Conservation (phyloP, 2,888 invertebrate genomes). For the Melieria crassipennis region DNA sequence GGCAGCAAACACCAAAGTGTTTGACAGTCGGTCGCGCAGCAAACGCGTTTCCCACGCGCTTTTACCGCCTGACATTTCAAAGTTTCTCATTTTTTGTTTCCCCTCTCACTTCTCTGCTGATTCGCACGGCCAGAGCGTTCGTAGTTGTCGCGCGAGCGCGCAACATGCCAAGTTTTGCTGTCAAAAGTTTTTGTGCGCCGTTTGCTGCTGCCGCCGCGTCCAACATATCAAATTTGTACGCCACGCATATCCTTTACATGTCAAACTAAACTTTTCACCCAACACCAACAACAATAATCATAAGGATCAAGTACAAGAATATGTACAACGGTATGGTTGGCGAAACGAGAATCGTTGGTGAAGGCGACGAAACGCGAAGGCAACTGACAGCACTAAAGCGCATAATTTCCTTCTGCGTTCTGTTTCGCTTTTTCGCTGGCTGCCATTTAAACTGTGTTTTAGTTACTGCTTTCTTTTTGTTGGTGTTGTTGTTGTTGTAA, state of each 20-base stretch:
- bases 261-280: constrained; percentile 30
- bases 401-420: neutral
- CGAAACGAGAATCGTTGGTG: no score
- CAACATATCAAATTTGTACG: constrained; percentile 31
- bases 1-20: constrained; percentile 27
- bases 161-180: constrained; percentile 12
- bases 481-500: no score
- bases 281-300: neutral
- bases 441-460: no score
- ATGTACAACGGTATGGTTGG: neutral
- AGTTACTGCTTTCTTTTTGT: no score
- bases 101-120: constrained; percentile 1
- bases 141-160: neutral
- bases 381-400: neutral
- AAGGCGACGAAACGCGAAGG: neutral
- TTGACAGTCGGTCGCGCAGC: neutral
- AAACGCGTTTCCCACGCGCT: neutral
- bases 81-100: constrained; percentile 13
- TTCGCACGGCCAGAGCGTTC: neutral
- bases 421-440: no score
- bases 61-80: constrained; percentile 26
- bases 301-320: neutral
- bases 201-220: constrained; percentile 24
- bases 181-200: constrained; percentile 24
- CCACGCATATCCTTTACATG: constrained; percentile 28